These are phyloP conservation scores for Sebastes kiyomatsui DNA, from an alignment of 2,797 vertebrate genomes.

Conservation along the genomic window DNA sequence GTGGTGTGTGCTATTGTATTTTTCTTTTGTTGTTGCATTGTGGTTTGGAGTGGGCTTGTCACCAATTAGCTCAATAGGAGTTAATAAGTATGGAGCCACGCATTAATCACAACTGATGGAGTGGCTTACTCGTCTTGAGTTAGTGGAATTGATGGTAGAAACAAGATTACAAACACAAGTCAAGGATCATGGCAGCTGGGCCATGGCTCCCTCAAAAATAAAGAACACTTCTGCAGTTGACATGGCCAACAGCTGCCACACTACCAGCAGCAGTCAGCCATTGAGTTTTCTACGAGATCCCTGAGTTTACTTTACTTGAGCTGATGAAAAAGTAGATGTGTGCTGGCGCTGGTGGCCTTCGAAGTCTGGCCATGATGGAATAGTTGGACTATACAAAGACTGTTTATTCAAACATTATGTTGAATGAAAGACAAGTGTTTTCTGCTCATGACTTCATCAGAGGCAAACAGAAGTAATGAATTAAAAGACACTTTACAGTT, in stretches of 20 bases:
- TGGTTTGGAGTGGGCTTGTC: not conserved
- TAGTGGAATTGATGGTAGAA: not conserved
- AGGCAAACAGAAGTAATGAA: not conserved
- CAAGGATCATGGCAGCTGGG: not conserved
- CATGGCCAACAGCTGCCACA: not conserved
- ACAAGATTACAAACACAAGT: not conserved
- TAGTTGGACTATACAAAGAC: not conserved
- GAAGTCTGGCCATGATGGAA: not conserved
- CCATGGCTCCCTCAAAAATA: not conserved
- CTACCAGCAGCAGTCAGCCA: not conserved
- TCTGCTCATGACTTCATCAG: not conserved
- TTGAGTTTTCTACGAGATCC: not conserved
- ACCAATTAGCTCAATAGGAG: constrained; percentile 8
- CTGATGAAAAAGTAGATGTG: not conserved
- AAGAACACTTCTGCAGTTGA: not conserved
- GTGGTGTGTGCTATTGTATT: no score
- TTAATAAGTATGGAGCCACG: constrained; percentile 16
- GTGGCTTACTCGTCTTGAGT: not conserved
- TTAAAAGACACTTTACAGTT: not conserved
- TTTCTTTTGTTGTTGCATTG: no score
- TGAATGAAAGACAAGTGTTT: not conserved
- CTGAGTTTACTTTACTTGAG: not conserved
- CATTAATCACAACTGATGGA: constrained; percentile 16
- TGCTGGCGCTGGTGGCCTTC: not conserved
- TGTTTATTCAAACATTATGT: not conserved